phyloP scores from a whole-genome alignment of 2,113 vertebrate genomes.

The Indicator maculatus region DNA sequence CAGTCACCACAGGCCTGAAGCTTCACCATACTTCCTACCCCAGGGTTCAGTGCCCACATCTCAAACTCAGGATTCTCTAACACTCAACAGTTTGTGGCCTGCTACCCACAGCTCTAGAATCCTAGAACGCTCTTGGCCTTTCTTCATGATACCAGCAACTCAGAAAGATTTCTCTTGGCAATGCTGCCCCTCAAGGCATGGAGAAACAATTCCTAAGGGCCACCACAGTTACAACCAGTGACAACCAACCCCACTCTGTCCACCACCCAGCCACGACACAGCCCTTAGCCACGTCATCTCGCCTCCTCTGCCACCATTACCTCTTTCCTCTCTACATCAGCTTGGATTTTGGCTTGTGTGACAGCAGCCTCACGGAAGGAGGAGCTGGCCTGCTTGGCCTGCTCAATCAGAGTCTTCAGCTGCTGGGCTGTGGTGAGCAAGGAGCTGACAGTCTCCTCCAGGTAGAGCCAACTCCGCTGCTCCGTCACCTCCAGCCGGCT shows the following conservation, averaged over 20 bases:
- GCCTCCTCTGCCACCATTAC: conserved; percentile 64
- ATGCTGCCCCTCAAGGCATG: background rate
- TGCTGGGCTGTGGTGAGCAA: conserved; percentile 91
- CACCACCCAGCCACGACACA: background rate
- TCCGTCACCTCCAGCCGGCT: conserved; percentile 83
- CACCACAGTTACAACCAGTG: background rate
- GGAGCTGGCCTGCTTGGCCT: conserved; percentile 87
- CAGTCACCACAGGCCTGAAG: background rate
- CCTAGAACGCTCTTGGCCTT: background rate
- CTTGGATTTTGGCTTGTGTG: conserved; percentile 77
- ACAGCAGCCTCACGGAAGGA: conserved; percentile 66
- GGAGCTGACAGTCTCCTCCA: conserved; percentile 93
- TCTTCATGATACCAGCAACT: background rate
- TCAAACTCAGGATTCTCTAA: background rate
- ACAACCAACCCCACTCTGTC: background rate
- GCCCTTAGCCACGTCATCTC: background rate
- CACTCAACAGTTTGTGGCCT: background rate
- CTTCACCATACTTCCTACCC: background rate
- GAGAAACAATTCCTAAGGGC: background rate
- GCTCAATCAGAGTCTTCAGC: conserved; percentile 90
- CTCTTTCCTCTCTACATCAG: conserved; percentile 84
- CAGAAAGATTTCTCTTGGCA: background rate
- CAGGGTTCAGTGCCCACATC: background rate
- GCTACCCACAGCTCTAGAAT: background rate
- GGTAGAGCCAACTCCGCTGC: conserved; percentile 88